Conservation (phyloP, 2,797 vertebrate species). For the Gephyroberyx darwinii region DNA sequence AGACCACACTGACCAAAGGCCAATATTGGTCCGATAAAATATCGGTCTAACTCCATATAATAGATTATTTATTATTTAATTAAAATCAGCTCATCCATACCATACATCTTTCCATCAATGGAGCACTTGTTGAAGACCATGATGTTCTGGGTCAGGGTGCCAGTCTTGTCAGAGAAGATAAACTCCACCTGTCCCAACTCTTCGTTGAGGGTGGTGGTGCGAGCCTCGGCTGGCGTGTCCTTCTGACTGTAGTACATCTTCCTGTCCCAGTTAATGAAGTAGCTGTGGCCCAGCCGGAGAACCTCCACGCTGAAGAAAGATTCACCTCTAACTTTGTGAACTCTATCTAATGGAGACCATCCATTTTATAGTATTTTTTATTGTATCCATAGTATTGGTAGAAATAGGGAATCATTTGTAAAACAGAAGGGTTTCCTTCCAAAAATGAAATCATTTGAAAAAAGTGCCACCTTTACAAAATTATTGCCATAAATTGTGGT, state of each 20-base stretch:
- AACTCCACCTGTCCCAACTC: constrained; percentile 94
- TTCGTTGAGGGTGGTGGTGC: constrained; percentile 94
- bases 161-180: constrained; percentile 93
- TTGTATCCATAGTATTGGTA: too few species aligned
- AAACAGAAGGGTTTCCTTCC: too few species aligned
- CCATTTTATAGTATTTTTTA: background rate
- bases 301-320: constrained; percentile 87
- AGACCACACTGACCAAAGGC: background rate
- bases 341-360: background rate
- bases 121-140: constrained; percentile 96
- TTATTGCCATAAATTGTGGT: too few species aligned
- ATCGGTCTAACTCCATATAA: background rate
- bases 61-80: too few species aligned
- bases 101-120: constrained; percentile 85
- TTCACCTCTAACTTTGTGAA: too few species aligned
- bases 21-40: background rate
- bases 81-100: constrained; percentile 64
- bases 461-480: too few species aligned
- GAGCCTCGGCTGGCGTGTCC: constrained; percentile 85
- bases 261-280: constrained; percentile 95
- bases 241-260: constrained; percentile 86
- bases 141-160: constrained; percentile 95
- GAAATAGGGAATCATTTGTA: too few species aligned
- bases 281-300: constrained; percentile 91
- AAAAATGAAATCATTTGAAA: too few species aligned